These are phyloP conservation scores for Euborellia annulipes DNA, from an alignment of 1,140 invertebrate species.

Conservation along the genomic window DNA sequence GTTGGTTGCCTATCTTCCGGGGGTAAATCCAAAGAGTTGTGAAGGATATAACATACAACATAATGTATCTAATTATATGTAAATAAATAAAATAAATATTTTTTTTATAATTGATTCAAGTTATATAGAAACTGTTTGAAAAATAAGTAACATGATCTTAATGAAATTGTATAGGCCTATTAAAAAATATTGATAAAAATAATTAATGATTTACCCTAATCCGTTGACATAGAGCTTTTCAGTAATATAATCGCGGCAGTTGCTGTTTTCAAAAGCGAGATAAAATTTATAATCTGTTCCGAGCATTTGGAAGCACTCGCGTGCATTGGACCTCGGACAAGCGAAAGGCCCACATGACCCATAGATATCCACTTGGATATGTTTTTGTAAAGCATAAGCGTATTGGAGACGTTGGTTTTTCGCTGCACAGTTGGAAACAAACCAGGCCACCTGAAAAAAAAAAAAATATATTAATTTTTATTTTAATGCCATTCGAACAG, in stretches of 20 bases:
- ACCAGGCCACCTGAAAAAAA: constrained; percentile 71
- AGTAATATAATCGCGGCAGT: constrained; percentile 91
- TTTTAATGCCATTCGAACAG: no score
- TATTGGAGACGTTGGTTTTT: constrained; percentile 75
- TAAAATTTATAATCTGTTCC: constrained; percentile 95
- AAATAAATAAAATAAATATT: no score
- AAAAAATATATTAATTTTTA: no score
- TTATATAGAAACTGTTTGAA: no score
- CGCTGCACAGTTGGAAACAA: constrained; percentile 89
- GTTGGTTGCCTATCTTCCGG: no score
- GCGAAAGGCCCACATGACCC: constrained; percentile 74
- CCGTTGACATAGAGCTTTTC: constrained; percentile 95
- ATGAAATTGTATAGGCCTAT: not conserved
- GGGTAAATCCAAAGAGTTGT: no score
- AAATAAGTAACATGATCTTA: no score
- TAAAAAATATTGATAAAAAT: no score
- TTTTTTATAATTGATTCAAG: no score
- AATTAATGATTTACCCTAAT: constrained; percentile 43
- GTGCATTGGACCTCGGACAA: constrained; percentile 61
- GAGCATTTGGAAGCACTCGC: constrained; percentile 81
- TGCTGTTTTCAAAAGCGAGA: constrained; percentile 92
- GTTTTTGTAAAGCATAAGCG: constrained; percentile 67
- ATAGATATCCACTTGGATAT: constrained; percentile 85
- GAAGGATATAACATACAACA: no score
- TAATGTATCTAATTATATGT: no score